Evolutionary conservation across 2,797 vertebrate genomes (phyloP).

Genomic region (Brotula barbata): DNA sequence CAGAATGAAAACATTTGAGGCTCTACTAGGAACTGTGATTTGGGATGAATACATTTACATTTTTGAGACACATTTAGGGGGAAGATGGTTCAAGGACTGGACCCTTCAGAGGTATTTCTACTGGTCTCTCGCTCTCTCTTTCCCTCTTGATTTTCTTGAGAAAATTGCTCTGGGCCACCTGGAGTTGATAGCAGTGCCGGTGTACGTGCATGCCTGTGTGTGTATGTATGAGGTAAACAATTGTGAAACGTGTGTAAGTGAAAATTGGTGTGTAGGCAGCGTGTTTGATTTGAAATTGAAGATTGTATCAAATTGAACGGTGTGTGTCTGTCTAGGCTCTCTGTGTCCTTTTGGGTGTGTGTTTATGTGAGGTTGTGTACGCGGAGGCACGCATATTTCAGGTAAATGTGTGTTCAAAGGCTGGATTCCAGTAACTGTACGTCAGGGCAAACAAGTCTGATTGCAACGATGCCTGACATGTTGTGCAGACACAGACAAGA

Average conservation of each 20-base stretch:
- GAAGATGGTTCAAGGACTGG: too few species aligned
- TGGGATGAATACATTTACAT: too few species aligned
- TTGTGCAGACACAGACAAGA: not conserved
- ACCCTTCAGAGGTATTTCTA: too few species aligned
- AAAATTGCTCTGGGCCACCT: slow-evolving; percentile 57
- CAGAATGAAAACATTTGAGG: too few species aligned
- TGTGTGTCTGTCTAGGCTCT: not conserved
- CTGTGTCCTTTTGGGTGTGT: not conserved
- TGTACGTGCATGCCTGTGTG: not conserved
- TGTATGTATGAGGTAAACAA: slow-evolving; percentile 12
- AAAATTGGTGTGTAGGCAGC: not conserved
- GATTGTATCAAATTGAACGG: not conserved
- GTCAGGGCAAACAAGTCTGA: slow-evolving; percentile 64
- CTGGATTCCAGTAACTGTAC: slow-evolving; percentile 53
- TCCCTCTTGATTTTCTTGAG: slow-evolving; percentile 48
- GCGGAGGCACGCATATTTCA: too few species aligned
- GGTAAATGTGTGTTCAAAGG: slow-evolving; percentile 24
- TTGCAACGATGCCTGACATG: slow-evolving; percentile 28
- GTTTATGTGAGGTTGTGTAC: slow-evolving; percentile 12
- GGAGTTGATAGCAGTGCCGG: slow-evolving; percentile 39
- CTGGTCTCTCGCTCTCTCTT: too few species aligned
- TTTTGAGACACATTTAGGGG: too few species aligned
- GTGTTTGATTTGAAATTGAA: not conserved
- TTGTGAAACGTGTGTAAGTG: slow-evolving; percentile 3
- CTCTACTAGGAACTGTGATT: too few species aligned